phyloP scores from a whole-genome alignment of 2,797 vertebrate species.

The Chanos chanos region DNA sequence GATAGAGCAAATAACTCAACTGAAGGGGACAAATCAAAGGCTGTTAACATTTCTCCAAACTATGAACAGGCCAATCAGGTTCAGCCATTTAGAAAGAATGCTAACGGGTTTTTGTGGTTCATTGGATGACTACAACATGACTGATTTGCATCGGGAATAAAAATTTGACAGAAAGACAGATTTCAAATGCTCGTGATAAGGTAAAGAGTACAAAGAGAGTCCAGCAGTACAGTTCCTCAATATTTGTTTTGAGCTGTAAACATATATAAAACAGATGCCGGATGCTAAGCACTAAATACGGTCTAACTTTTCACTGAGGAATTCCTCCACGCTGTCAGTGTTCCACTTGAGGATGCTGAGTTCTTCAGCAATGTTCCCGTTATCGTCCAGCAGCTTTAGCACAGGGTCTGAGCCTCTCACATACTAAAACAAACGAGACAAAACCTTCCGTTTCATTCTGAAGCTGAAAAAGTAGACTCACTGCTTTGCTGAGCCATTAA shows the following conservation, averaged over 20 bases:
- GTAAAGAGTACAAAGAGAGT: too few relatives aligned
- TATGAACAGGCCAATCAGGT: too few relatives aligned
- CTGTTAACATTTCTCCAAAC: too few relatives aligned
- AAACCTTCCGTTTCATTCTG: conserved; percentile 6
- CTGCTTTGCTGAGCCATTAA: too few relatives aligned
- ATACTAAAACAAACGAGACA: conserved; percentile 69
- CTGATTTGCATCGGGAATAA: too few relatives aligned
- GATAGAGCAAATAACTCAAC: neutral
- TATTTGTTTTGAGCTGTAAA: neutral
- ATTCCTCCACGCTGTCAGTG: conserved; percentile 98
- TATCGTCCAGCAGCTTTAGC: conserved; percentile 95
- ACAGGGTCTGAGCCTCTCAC: conserved; percentile 97
- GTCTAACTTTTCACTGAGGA: conserved; percentile 93
- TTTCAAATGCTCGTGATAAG: too few relatives aligned
- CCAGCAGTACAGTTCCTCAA: too few relatives aligned
- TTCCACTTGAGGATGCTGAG: conserved; percentile 99
- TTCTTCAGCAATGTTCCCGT: conserved; percentile 97
- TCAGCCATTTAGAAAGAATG: neutral
- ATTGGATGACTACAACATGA: neutral
- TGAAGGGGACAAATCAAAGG: neutral
- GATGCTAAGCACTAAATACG: conserved; percentile 71
- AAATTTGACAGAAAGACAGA: too few relatives aligned
- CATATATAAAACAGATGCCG: neutral
- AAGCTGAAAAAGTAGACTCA: neutral
- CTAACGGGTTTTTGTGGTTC: neutral